Percentiles rank a stretch among this genome's conserved stretches.
Conservation (phyloP, 1,140 invertebrate species). For the Stratiolaelaps scimitus region DNA sequence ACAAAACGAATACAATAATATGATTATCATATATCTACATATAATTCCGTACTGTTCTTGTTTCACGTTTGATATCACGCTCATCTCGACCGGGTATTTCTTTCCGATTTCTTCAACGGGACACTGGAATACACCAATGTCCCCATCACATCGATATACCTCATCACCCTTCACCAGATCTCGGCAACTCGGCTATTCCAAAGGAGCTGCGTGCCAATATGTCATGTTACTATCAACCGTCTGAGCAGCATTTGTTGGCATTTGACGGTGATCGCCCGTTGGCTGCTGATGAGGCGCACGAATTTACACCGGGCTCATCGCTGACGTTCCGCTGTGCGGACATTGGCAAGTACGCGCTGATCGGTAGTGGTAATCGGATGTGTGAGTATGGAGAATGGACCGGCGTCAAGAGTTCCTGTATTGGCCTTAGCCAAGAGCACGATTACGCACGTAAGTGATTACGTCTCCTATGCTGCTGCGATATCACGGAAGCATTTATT, state of each 20-base stretch:
- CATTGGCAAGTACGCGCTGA: conserved; percentile 57
- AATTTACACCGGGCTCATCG: conserved; percentile 58
- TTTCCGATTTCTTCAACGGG: no score
- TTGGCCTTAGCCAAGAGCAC: conserved; percentile 66
- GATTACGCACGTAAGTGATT: conserved; percentile 60
- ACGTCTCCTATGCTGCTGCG: no score
- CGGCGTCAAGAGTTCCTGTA: conserved; percentile 59
- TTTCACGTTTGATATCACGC: no score
- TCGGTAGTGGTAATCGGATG: conserved; percentile 49
- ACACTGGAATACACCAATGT: no score
- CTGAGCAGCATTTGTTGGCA: conserved; percentile 60
- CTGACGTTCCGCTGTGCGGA: conserved; percentile 59
- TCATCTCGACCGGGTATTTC: no score
- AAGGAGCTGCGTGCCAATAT: conserved; percentile 45
- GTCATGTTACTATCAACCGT: conserved; percentile 58
- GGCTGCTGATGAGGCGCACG: conserved; percentile 53
- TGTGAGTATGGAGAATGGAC: conserved; percentile 65
- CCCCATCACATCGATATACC: no score
- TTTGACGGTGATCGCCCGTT: conserved; percentile 64
- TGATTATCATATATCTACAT: no score
- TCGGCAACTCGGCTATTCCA: neutral
- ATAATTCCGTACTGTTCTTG: no score
- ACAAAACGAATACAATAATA: no score
- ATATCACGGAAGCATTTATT: neutral
- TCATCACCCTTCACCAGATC: neutral